Evolutionary conservation across 2,888 invertebrate genomes (phyloP).

Genomic region (Agrotis ipsilon): DNA sequence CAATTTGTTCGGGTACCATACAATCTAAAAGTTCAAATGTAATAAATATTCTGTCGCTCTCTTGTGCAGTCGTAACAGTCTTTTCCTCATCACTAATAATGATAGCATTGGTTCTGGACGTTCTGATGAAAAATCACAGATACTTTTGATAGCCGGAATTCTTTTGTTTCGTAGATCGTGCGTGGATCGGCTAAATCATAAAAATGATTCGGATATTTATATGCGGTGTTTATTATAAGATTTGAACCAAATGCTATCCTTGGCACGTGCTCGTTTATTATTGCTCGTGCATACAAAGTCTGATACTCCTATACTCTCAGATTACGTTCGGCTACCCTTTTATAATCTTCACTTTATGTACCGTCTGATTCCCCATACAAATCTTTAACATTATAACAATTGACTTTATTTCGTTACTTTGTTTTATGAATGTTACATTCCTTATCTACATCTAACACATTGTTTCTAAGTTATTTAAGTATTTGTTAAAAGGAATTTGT

Average conservation of each 20-base stretch:
- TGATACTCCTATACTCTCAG: not conserved
- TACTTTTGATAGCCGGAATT: conserved; percentile 8
- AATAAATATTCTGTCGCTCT: conserved; percentile 24
- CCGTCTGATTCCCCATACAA: not conserved
- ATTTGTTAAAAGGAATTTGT: conserved; percentile 12
- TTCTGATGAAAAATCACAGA: conserved; percentile 27
- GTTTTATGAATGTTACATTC: not conserved
- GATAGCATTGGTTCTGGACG: conserved; percentile 6
- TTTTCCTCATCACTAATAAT: conserved; percentile 23
- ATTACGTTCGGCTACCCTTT: conserved; percentile 1
- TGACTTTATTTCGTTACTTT: not conserved
- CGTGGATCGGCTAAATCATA: not conserved
- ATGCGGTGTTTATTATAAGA: not conserved
- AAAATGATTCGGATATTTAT: conserved; percentile 2
- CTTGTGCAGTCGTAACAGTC: conserved; percentile 22
- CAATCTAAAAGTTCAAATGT: conserved; percentile 56
- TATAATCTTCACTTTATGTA: not conserved
- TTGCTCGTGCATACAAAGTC: conserved; percentile 19
- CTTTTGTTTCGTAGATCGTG: conserved; percentile 6
- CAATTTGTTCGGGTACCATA: conserved; percentile 56
- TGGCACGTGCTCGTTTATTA: conserved; percentile 7
- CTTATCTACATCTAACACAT: conserved; percentile 23
- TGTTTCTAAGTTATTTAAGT: conserved; percentile 19
- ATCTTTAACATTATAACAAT: not conserved
- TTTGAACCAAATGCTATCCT: conserved; percentile 1